Conservation (phyloP, 2,888 invertebrate species). For the Homarus gammarus region DNA sequence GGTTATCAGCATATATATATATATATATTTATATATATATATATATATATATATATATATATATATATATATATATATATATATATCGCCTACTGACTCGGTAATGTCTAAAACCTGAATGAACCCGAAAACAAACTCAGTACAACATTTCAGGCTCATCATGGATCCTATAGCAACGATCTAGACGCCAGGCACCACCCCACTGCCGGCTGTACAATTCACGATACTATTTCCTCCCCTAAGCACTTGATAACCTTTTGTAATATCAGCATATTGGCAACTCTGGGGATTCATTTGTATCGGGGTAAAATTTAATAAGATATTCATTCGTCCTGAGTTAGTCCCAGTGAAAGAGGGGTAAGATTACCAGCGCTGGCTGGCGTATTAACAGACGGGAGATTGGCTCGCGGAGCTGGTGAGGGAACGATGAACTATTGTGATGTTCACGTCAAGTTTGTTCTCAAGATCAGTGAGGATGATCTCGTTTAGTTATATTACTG, state of each 20-base stretch:
- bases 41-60: no score
- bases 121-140: not conserved
- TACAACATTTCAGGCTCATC: not conserved
- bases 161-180: not conserved
- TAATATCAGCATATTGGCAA: slow-evolving; percentile 50
- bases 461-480: not conserved
- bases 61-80: no score
- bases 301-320: slow-evolving; percentile 57
- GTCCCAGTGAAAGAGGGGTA: slow-evolving; percentile 16
- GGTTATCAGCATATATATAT: no score
- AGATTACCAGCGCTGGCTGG: slow-evolving; percentile 16
- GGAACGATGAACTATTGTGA: not conserved
- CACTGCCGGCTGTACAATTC: slow-evolving; percentile 40
- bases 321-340: slow-evolving; percentile 33
- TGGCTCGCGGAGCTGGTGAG: not conserved
- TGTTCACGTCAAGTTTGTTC: not conserved
- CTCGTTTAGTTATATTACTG: not conserved
- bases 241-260: slow-evolving; percentile 49
- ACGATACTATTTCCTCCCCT: slow-evolving; percentile 31
- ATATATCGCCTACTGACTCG: no score
- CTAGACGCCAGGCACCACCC: slow-evolving; percentile 1
- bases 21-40: not conserved
- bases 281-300: slow-evolving; percentile 49
- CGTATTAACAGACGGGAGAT: not conserved
- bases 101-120: not conserved